Conservation (phyloP, 2,888 invertebrate species). For the Diarsia mendica region DNA sequence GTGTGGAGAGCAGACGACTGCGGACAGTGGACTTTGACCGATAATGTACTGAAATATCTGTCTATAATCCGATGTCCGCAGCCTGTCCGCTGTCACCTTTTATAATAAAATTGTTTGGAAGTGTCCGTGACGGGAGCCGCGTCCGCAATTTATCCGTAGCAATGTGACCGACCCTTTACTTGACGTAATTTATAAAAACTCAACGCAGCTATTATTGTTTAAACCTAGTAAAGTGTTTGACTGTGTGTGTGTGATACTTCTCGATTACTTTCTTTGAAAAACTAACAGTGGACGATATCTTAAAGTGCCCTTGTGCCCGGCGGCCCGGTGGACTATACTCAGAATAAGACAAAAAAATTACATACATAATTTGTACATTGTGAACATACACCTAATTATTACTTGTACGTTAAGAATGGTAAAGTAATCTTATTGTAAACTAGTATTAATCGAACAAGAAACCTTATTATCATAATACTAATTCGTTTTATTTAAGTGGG, state of each 20-base stretch:
- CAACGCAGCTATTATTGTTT: slow-evolving; percentile 64
- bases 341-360: slow-evolving; percentile 85
- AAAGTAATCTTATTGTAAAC: slow-evolving; percentile 90
- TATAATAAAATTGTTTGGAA: background rate
- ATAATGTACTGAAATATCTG: slow-evolving; percentile 1
- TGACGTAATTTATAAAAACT: slow-evolving; percentile 15
- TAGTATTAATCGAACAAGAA: slow-evolving; percentile 90
- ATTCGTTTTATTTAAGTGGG: slow-evolving; percentile 82
- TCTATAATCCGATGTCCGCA: background rate
- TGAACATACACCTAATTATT: slow-evolving; percentile 89
- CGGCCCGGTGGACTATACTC: slow-evolving; percentile 87
- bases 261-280: slow-evolving; percentile 75
- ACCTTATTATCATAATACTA: slow-evolving; percentile 90
- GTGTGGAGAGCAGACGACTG: background rate
- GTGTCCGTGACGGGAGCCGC: background rate
- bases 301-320: slow-evolving; percentile 88
- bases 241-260: slow-evolving; percentile 72
- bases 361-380: slow-evolving; percentile 89
- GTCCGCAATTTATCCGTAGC: background rate
- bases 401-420: slow-evolving; percentile 84
- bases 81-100: background rate
- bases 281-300: slow-evolving; percentile 80
- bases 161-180: background rate
- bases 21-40: background rate
- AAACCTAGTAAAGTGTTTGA: slow-evolving; percentile 66